Conservation (phyloP, 2,113 vertebrate genomes). For the Pituophis catenifer region DNA sequence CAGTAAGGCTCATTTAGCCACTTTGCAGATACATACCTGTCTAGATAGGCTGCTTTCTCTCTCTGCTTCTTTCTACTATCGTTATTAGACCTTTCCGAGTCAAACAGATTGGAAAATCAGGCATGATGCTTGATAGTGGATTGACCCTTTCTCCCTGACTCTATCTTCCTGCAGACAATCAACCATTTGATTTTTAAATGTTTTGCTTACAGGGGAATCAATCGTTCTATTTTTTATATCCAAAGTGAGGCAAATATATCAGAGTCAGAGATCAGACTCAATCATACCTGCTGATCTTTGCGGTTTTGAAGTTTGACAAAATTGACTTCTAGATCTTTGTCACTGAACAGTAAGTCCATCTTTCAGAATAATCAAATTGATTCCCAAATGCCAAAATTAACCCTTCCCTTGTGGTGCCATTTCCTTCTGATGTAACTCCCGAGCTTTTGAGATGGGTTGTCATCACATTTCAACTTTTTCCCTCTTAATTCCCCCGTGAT, state of each 20-base stretch:
- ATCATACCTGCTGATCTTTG: neutral
- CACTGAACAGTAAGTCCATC: neutral
- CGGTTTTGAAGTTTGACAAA: neutral
- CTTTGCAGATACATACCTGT: neutral
- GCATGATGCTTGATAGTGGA: neutral
- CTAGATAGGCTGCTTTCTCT: neutral
- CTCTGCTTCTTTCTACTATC: neutral
- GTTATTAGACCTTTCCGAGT: neutral
- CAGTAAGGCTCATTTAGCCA: neutral
- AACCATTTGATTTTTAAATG: neutral
- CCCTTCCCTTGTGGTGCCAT: neutral
- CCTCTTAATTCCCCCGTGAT: neutral
- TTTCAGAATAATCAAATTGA: neutral
- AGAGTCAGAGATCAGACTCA: neutral
- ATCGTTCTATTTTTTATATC: neutral
- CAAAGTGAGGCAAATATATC: neutral
- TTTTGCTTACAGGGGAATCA: neutral
- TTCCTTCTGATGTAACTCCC: neutral
- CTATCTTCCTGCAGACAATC: neutral
- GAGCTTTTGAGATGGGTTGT: neutral
- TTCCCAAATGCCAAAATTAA: neutral
- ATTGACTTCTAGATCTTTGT: neutral
- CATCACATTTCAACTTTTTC: neutral
- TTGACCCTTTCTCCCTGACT: neutral
- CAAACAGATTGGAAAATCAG: neutral